Evolutionary conservation across 2,888 invertebrate genomes (phyloP).

Genomic region (Conops quadrifasciatus): DNA sequence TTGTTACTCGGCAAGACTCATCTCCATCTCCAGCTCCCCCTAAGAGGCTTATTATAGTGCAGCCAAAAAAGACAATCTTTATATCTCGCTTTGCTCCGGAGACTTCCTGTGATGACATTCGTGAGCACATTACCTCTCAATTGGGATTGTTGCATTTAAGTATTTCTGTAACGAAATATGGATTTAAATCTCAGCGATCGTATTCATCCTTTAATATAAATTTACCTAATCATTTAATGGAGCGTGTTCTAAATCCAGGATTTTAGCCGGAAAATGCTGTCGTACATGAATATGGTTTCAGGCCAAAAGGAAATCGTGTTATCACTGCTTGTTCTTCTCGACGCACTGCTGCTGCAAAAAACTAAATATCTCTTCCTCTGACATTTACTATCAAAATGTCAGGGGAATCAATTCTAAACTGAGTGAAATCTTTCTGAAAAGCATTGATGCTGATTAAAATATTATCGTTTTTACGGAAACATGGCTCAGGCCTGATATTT

Average conservation of each 20-base stretch:
- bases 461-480: background rate
- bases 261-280: too few species aligned
- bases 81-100: background rate
- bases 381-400: too few species aligned
- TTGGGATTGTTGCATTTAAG: background rate
- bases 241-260: too few species aligned
- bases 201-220: too few species aligned
- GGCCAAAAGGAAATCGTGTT: background rate
- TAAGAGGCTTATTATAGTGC: too few species aligned
- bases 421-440: too few species aligned
- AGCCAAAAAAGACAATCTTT: background rate
- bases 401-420: too few species aligned
- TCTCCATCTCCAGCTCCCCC: too few species aligned
- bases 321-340: background rate
- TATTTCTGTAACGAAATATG: background rate
- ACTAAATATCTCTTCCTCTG: too few species aligned
- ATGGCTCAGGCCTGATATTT: background rate
- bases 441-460: background rate
- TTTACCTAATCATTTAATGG: too few species aligned
- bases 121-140: background rate
- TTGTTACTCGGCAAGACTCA: too few species aligned
- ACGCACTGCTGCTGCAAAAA: background rate
- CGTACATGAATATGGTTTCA: too few species aligned
- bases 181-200: background rate
- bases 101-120: background rate